Base-by-base conservation (phyloP, 30 jellyfish, hydroid and myxozoan genomes). In the Aurelia sp. region DNA sequence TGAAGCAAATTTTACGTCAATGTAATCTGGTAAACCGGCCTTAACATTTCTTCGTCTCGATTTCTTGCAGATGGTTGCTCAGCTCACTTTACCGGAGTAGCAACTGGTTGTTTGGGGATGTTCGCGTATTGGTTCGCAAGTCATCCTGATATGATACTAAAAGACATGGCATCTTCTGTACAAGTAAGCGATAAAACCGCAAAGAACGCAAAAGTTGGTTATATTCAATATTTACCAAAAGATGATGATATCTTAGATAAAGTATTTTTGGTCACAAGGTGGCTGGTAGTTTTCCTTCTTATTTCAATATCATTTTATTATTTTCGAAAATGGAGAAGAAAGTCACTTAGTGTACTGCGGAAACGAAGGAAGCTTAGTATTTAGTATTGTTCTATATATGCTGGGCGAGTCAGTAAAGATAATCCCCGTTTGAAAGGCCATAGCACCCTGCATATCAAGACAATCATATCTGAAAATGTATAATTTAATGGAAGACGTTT, bases 1-100 rank as follows among this genome's bases (percentile, higher is more conserved):
- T 27, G 33, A 27, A 27, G 33, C 33, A 27, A 27, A 27, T 27
- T 27, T 27, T 27, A 27, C 33, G 1, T 27, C 2, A 27, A 27
- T 27, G 33, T 27, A 2, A 27, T 27, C 33, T 1, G 2, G 33
- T 27, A 27, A 2, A 27, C 33, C 50, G 10, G 50, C 50, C 55
- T 7, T 5, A 44, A 5, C 13, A 8, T 44, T 44, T 44, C 55
- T 5, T 44, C 15, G 15, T 44, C 10, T 44, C 15, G 13, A 44
- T 44, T 10, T 44, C 66, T n/a, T 30, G 31, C 60, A 84, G 93
- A 53, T 58, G 93, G 93, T 63, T 84, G 93, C 44, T 76, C 93
- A 61, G 76, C 93, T 8, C 93, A 84, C 59, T 84, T 84, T 67
- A 84, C 93, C 20, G 93, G 93, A 50, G 93, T 84, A 6, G 93